Evolutionary conservation across 1,140 invertebrate species (phyloP), one percentile per base, ranked within the genome.

Genomic region (Carposina sasakii): DNA sequence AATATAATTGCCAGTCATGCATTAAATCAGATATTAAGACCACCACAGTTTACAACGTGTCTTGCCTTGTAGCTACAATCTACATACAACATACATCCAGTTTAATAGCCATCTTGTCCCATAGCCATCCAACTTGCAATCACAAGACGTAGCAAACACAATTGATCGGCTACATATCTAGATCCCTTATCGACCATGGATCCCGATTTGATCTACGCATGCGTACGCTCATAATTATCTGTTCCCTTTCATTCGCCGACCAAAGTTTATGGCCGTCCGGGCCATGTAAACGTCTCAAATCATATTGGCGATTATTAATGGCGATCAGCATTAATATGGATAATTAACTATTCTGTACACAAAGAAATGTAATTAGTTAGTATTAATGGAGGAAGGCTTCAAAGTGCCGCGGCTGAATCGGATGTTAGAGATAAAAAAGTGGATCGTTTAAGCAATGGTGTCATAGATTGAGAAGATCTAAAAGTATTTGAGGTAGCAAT

Each of bases 121-220:
- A 52, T 56, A 57, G 52, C 39, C 52, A 48, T 57, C 56, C 43
- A 53, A 65, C 56, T 69, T 52, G 48, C 72, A 51, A 62, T 67
- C 52, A 58, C 47, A 30, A 67, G 52, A 64, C 66, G 60, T 63
- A 75, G 67, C 42, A 54, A 52, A 50, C 63, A 63, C 61, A 62
- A 63, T 63, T 63, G 57, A 58, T 52, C 54, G 51, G 63, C 63
- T 63, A 67, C 68, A 65, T 61, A 78, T 76, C 73, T 76, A 78
- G 75, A 81, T 76, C 71, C 64, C 68, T 79, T 79, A 74, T 71
- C 76, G 72, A 67, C 70, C 6, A 70, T 71, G 72, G 71, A 64
- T 62, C 64, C 65, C 64, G 76, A 81, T 81, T 77, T 78, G 79
- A 83, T 83, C 76, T 81, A 79, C 76, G 79, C 64, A 79, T 74